These are phyloP conservation scores for Dryobota labecula DNA, from an alignment of 2,888 invertebrate species.

Conservation along the genomic window DNA sequence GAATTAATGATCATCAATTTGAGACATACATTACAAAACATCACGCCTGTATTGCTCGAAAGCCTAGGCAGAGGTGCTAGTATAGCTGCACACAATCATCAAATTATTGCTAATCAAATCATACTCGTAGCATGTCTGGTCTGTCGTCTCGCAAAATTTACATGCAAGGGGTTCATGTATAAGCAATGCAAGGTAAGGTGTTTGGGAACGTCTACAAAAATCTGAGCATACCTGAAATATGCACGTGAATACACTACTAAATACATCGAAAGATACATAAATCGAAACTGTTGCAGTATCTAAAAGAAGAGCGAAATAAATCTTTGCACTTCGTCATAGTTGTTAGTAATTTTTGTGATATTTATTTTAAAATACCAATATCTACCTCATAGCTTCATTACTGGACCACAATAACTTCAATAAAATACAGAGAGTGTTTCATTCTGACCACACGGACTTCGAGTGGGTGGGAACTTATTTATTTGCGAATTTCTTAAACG, in stretches of 20 bases:
- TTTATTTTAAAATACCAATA: too few species aligned
- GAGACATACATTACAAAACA: background rate
- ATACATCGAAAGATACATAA: background rate
- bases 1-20: background rate
- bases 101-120: background rate
- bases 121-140: background rate
- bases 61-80: background rate
- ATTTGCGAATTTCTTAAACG: slow-evolving; percentile 68
- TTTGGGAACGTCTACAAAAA: background rate
- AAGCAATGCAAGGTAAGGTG: background rate
- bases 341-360: too few species aligned
- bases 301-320: too few species aligned
- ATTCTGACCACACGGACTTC: slow-evolving; percentile 64
- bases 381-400: slow-evolving; percentile 21
- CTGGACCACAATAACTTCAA: slow-evolving; percentile 43
- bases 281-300: too few species aligned
- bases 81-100: background rate
- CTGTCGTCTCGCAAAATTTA: background rate
- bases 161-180: background rate
- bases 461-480: slow-evolving; percentile 67
- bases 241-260: background rate
- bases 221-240: background rate
- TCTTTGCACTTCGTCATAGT: too few species aligned
- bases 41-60: background rate
- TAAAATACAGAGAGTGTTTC: slow-evolving; percentile 47